Evolutionary conservation across 2,797 vertebrate genomes (phyloP).

Genomic region (Otolemur crassicaudatus): DNA sequence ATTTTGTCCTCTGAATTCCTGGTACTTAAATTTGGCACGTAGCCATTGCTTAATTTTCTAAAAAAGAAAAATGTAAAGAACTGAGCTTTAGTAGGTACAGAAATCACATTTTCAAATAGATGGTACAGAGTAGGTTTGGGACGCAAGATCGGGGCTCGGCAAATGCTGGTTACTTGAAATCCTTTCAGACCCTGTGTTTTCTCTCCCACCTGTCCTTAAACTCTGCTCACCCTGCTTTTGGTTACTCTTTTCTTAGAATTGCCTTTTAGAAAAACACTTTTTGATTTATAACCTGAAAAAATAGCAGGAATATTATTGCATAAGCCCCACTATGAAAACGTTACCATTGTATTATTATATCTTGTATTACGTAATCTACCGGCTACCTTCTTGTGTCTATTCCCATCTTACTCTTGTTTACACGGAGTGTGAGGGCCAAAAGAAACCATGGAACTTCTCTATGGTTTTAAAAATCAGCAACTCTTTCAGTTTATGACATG

Average conservation of each 20-base stretch:
- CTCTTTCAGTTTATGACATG: conserved; percentile 25
- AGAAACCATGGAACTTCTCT: conserved; percentile 4
- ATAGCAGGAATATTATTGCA: neutral
- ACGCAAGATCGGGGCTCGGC: neutral
- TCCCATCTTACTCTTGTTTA: neutral
- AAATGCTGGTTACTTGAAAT: neutral
- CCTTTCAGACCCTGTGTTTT: neutral
- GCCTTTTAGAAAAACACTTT: neutral
- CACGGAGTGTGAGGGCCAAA: neutral
- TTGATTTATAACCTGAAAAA: neutral
- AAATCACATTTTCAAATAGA: conserved; percentile 14
- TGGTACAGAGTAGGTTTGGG: neutral
- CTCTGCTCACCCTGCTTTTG: neutral
- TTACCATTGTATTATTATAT: neutral
- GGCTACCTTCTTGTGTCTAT: neutral
- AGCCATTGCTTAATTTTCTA: neutral
- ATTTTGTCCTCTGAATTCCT: neutral
- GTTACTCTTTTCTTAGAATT: neutral
- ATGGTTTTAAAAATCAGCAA: neutral
- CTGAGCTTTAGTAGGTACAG: neutral
- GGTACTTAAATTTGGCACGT: neutral
- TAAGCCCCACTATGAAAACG: neutral
- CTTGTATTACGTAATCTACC: neutral
- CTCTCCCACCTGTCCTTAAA: neutral
- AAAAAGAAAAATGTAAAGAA: conserved; percentile 16